phyloP scores from a whole-genome alignment of 37 sponge, comb jelly and placozoan genomes.

The Oopsacas minuta region DNA sequence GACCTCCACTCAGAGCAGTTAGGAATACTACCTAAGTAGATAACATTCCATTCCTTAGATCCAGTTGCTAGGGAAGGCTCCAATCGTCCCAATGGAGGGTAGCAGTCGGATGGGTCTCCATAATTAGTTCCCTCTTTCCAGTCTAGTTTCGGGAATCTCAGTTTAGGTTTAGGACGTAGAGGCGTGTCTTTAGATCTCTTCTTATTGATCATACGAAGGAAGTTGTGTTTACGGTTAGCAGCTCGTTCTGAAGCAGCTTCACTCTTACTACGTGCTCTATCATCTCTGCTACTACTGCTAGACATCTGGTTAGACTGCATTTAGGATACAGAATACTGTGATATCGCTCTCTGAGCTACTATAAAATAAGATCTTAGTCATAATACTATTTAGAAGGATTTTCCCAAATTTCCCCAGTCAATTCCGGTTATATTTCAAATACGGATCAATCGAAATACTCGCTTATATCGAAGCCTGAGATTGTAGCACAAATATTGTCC shows the following conservation, averaged over 20 bases:
- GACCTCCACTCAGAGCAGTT: background rate
- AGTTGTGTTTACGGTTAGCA: background rate
- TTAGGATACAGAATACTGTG: no score
- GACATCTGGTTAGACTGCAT: no score
- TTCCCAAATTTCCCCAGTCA: no score
- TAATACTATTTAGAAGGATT: no score
- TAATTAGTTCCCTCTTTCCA: background rate
- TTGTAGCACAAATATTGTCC: no score
- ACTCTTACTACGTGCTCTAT: background rate
- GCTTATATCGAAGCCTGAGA: no score
- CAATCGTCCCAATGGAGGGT: background rate
- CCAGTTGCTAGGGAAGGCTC: background rate
- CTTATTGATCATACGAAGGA: background rate
- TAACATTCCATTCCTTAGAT: background rate
- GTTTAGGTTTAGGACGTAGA: background rate
- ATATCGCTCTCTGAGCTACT: no score
- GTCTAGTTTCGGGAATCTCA: background rate
- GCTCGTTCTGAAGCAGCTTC: background rate
- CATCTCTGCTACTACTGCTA: no score
- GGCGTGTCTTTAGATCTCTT: constrained; percentile 1
- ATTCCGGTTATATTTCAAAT: no score
- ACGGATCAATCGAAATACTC: no score
- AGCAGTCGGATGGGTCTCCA: background rate
- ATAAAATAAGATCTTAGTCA: no score
- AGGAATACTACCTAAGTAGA: background rate